A percentile compares a stretch with the other conserved stretches of the same genome.
These are phyloP conservation scores for Clunio marinus DNA, from an alignment of 2,888 invertebrate species.

Conservation along the genomic window DNA sequence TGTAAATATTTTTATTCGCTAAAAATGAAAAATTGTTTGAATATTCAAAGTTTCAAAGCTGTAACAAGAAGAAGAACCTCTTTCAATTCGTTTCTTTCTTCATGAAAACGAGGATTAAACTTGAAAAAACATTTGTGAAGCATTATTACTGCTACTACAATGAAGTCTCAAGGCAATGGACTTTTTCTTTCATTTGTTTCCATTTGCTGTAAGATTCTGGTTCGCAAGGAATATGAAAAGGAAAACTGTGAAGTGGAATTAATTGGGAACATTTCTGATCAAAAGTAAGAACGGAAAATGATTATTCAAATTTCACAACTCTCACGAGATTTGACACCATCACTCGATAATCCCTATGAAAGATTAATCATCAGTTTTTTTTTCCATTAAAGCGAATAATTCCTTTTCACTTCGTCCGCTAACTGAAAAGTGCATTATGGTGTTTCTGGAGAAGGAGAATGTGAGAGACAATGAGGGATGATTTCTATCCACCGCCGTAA, in stretches of 20 bases:
- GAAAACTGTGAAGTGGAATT: neutral
- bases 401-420: neutral
- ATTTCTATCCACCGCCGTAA: neutral
- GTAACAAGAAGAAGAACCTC: no score
- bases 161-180: neutral
- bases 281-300: neutral
- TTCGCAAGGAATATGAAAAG: neutral
- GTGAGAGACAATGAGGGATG: constrained; percentile 7
- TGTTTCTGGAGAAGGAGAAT: constrained; percentile 14
- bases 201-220: constrained; percentile 2
- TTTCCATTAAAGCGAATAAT: constrained; percentile 8
- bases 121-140: neutral
- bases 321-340: constrained; percentile 7
- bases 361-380: constrained; percentile 23
- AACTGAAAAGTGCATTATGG: constrained; percentile 30
- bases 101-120: neutral
- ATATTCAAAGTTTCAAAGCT: neutral
- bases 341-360: constrained; percentile 23
- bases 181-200: neutral
- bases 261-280: neutral
- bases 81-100: neutral
- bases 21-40: neutral
- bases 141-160: neutral
- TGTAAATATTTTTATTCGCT: no score
- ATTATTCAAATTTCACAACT: constrained; percentile 1